phyloP scores from a whole-genome alignment of 2,888 invertebrate genomes.

The Melanostoma mellinum region DNA sequence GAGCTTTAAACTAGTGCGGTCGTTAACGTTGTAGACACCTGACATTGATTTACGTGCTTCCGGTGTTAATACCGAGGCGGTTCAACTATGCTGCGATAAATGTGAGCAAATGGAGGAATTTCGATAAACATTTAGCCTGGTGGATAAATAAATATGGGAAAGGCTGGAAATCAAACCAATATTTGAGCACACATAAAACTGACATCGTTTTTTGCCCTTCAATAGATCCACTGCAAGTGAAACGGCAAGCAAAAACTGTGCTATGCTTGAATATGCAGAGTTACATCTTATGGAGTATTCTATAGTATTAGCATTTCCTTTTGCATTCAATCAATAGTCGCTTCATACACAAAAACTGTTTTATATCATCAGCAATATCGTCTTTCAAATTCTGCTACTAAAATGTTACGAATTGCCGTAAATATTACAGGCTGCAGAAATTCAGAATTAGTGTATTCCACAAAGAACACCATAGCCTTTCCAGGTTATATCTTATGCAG shows the following conservation, averaged over 20 bases:
- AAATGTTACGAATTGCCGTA: too few species aligned
- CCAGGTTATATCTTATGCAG: slow-evolving; percentile 9
- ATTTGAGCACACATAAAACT: slow-evolving; percentile 17
- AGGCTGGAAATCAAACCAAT: slow-evolving; percentile 25
- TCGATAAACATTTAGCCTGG: slow-evolving; percentile 27
- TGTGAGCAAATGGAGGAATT: slow-evolving; percentile 28
- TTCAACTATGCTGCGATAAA: slow-evolving; percentile 13
- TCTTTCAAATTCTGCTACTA: too few species aligned
- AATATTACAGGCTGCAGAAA: too few species aligned
- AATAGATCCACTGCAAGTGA: background rate
- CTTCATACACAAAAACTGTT: too few species aligned
- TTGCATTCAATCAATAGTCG: too few species aligned
- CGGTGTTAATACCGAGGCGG: slow-evolving; percentile 31
- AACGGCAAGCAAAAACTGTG: background rate
- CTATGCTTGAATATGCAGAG: background rate
- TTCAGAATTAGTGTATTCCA: too few species aligned
- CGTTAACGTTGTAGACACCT: slow-evolving; percentile 61
- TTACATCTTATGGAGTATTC: too few species aligned
- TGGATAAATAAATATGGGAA: slow-evolving; percentile 20
- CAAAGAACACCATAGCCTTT: background rate
- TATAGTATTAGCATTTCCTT: too few species aligned
- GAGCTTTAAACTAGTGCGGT: slow-evolving; percentile 18
- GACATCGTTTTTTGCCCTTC: background rate
- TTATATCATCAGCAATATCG: too few species aligned
- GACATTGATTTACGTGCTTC: slow-evolving; percentile 63